Percentiles rank a stretch among this genome's conserved stretches.
Conservation (phyloP, 2,888 invertebrate genomes). For the Oscheius onirici region DNA sequence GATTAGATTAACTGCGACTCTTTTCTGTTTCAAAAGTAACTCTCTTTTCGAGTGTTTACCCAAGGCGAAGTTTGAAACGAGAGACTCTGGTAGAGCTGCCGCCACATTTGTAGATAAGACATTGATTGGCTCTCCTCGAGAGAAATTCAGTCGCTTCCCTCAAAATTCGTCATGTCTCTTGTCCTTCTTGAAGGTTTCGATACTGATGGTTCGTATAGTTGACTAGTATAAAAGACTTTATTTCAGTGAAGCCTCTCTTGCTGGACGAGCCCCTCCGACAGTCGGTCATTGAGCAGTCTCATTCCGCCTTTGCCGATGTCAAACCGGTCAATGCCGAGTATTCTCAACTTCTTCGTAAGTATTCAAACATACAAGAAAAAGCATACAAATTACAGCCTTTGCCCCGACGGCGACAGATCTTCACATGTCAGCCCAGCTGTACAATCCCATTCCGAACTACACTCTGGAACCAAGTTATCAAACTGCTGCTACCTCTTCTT, state of each 20-base stretch:
- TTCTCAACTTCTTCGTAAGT: conserved; percentile 20
- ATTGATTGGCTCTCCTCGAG: conserved; percentile 24
- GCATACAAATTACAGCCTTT: conserved; percentile 8
- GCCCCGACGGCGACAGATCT: conserved; percentile 6
- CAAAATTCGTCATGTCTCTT: conserved; percentile 2
- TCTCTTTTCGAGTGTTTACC: not conserved
- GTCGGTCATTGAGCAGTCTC: conserved; percentile 33
- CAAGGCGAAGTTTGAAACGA: not conserved
- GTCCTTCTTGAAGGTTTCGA: not conserved
- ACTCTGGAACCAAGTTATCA: conserved; percentile 13
- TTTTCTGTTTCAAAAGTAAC: not conserved
- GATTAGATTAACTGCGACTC: conserved; percentile 10
- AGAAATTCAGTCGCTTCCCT: not conserved
- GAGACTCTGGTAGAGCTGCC: conserved; percentile 20
- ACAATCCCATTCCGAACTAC: conserved; percentile 24
- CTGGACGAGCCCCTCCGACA: conserved; percentile 18
- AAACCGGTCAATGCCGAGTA: conserved; percentile 13
- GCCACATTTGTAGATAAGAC: conserved; percentile 24
- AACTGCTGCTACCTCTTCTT: conserved; percentile 14
- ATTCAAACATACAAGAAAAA: not conserved
- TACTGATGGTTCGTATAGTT: not conserved
- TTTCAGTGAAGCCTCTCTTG: conserved; percentile 17
- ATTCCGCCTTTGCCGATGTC: conserved; percentile 28
- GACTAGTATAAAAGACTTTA: no score
- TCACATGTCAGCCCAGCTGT: conserved; percentile 6